These are phyloP conservation scores for Ceraclea dissimilis DNA, from an alignment of 2,888 invertebrate genomes.

Conservation along the genomic window DNA sequence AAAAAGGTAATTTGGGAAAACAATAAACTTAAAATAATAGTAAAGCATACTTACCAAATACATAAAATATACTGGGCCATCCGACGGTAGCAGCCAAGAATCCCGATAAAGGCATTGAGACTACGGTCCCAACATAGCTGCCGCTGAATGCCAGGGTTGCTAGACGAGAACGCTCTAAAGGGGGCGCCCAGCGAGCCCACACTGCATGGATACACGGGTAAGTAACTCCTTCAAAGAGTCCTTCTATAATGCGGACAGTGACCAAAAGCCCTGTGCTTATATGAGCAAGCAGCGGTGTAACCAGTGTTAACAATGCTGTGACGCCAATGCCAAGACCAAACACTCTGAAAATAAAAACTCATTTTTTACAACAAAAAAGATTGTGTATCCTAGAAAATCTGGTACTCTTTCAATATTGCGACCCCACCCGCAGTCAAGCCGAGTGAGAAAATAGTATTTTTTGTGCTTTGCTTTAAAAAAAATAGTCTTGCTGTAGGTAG, in stretches of 20 bases:
- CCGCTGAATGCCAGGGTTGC: slow-evolving; percentile 81
- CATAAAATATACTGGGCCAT: slow-evolving; percentile 78
- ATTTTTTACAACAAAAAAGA: neutral
- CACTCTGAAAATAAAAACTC: slow-evolving; percentile 39
- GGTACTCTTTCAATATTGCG: neutral
- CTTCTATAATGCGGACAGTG: slow-evolving; percentile 67
- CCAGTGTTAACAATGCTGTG: slow-evolving; percentile 70
- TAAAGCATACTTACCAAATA: slow-evolving; percentile 49
- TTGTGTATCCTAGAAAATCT: neutral
- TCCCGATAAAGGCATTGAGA: slow-evolving; percentile 74
- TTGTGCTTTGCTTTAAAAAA: too few species aligned
- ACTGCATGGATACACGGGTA: slow-evolving; percentile 77
- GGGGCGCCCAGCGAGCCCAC: slow-evolving; percentile 79
- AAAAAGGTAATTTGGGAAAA: too few species aligned
- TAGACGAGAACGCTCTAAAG: slow-evolving; percentile 66
- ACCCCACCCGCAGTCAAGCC: neutral
- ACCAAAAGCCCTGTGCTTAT: slow-evolving; percentile 63
- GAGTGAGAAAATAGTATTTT: neutral
- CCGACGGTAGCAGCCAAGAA: slow-evolving; percentile 63
- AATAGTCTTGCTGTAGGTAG: too few species aligned
- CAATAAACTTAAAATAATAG: neutral
- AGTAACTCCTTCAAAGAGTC: slow-evolving; percentile 74
- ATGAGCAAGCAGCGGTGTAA: slow-evolving; percentile 72
- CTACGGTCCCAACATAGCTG: slow-evolving; percentile 77
- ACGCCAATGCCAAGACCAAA: slow-evolving; percentile 71